These are phyloP conservation scores for Sympetrum striolatum DNA, from an alignment of 2,888 invertebrate species.

Conservation along the genomic window DNA sequence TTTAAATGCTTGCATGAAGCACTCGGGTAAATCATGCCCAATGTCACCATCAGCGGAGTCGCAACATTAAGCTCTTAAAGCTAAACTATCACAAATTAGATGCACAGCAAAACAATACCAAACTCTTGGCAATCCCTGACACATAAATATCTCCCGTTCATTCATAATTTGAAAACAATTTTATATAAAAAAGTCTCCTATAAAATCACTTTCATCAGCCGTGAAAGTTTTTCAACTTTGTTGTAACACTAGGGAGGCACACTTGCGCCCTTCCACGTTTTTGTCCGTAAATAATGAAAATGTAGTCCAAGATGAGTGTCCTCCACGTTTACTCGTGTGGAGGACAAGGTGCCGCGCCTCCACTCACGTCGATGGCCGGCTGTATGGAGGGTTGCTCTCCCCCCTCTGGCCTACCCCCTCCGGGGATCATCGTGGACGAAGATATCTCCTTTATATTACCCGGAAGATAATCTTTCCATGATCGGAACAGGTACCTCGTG, in stretches of 20 bases:
- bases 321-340: background rate
- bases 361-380: background rate
- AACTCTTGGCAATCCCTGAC: background rate
- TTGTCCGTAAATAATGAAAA: background rate
- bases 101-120: background rate
- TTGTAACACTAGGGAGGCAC: background rate
- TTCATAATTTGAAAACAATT: background rate
- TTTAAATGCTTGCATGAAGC: background rate
- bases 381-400: background rate
- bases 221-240: too few species aligned
- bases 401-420: background rate
- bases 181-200: background rate
- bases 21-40: background rate
- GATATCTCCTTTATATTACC: conserved; percentile 65
- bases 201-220: background rate
- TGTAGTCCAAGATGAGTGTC: background rate
- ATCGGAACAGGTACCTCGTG: conserved; percentile 87
- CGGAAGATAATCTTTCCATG: conserved; percentile 92
- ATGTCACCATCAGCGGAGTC: background rate
- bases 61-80: background rate
- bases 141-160: background rate
- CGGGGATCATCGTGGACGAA: background rate
- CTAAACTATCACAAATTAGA: conserved; percentile 23
- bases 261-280: background rate
- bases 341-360: background rate